These are phyloP conservation scores for Caenorhabditis zanzibari DNA, from an alignment of 2,888 invertebrate species.

Conservation along the genomic window DNA sequence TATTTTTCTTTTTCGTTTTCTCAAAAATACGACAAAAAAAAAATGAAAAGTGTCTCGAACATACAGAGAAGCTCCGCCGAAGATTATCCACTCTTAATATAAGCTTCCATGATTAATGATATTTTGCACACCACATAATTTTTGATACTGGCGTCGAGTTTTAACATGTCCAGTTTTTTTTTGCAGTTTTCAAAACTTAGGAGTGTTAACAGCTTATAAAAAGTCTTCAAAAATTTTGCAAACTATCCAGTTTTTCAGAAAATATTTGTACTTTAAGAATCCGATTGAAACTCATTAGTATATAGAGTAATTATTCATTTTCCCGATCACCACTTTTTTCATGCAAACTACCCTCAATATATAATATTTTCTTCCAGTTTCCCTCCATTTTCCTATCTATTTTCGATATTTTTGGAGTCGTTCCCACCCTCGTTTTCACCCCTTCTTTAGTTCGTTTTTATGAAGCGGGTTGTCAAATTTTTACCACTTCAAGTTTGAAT, in stretches of 20 bases:
- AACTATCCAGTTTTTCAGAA: no score
- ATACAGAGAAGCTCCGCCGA: slow-evolving; percentile 13
- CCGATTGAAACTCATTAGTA: not conserved
- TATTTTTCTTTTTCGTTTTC: not conserved
- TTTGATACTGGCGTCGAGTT: slow-evolving; percentile 11
- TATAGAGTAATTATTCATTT: slow-evolving; percentile 37
- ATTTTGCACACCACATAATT: slow-evolving; percentile 26
- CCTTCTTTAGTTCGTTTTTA: slow-evolving; percentile 29
- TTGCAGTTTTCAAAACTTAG: not conserved
- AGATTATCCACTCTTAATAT: slow-evolving; percentile 54
- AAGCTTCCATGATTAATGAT: slow-evolving; percentile 54
- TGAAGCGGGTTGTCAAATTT: slow-evolving; percentile 46
- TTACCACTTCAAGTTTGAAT: slow-evolving; percentile 58
- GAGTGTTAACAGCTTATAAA: no score
- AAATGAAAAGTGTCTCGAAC: slow-evolving; percentile 7
- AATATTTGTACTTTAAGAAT: slow-evolving; percentile 1
- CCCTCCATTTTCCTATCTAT: slow-evolving; percentile 9
- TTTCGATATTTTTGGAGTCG: slow-evolving; percentile 29
- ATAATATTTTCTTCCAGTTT: not conserved
- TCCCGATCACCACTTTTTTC: slow-evolving; percentile 10
- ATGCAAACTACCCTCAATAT: not conserved
- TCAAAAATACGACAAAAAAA: not conserved
- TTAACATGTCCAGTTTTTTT: not conserved
- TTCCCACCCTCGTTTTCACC: slow-evolving; percentile 34
- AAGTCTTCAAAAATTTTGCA: no score